Percentiles rank a stretch among this genome's conserved stretches.
phyloP scores from a whole-genome alignment of 2,113 vertebrate genomes.

The Brachyhypopomus gauderio region DNA sequence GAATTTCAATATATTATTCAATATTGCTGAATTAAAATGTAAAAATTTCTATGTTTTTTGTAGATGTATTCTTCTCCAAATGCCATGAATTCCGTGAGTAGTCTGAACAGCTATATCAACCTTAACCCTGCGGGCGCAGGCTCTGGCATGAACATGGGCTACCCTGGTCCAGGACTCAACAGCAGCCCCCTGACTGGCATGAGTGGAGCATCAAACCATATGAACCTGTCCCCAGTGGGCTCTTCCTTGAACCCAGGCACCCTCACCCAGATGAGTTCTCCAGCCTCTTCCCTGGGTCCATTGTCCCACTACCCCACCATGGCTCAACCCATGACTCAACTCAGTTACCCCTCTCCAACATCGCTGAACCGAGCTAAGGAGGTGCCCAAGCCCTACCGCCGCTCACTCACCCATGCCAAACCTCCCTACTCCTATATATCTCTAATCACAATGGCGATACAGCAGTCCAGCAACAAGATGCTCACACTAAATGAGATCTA shows the following conservation, averaged over 20 bases:
- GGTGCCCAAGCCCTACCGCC: conserved; percentile 81
- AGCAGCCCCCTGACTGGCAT: conserved; percentile 72
- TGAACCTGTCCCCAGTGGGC: conserved; percentile 75
- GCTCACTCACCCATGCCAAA: conserved; percentile 87
- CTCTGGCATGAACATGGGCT: conserved; percentile 79
- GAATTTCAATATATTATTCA: not conserved
- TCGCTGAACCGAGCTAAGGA: conserved; percentile 79
- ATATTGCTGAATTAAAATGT: not conserved
- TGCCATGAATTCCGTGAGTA: conserved; percentile 81
- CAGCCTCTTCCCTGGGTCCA: conserved; percentile 70
- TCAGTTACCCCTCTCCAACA: conserved; percentile 72
- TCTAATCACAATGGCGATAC: conserved; percentile 93
- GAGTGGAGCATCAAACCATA: conserved; percentile 72
- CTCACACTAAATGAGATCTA: conserved; percentile 91
- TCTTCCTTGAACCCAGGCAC: conserved; percentile 75
- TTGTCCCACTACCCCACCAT: conserved; percentile 80
- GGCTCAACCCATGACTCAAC: conserved; percentile 76
- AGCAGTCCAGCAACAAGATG: conserved; percentile 90
- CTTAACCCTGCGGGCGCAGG: conserved; percentile 79
- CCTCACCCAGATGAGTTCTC: conserved; percentile 74
- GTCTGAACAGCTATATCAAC: conserved; percentile 89
- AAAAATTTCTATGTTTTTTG: conserved; percentile 30
- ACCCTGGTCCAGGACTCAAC: conserved; percentile 71
- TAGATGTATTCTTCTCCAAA: conserved; percentile 85
- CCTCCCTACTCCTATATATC: conserved; percentile 92